phyloP scores from a whole-genome alignment of 2,797 vertebrate species.

The Sebastes aleutianus region DNA sequence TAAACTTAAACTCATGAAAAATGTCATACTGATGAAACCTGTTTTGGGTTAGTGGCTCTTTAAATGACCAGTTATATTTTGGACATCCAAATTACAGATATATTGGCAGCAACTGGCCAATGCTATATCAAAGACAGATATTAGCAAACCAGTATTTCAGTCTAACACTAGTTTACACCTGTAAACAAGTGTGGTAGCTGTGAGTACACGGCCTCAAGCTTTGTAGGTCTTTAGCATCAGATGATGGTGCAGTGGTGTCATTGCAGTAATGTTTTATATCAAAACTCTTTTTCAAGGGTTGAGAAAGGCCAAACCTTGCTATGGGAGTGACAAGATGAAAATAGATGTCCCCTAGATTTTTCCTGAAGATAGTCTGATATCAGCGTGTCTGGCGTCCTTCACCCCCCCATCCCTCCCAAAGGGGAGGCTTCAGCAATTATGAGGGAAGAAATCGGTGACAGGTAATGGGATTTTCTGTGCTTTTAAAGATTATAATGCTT shows the following conservation, averaged over 20 bases:
- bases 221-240: constrained; percentile 15
- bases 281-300: constrained; percentile 33
- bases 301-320: constrained; percentile 45
- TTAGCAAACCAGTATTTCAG: neutral
- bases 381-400: constrained; percentile 75
- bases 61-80: neutral
- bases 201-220: neutral
- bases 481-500: constrained; percentile 80
- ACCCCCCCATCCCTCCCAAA: constrained; percentile 67
- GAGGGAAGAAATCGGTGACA: constrained; percentile 74
- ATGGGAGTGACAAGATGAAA: constrained; percentile 59
- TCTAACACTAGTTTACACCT: neutral
- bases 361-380: constrained; percentile 64
- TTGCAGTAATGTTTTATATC: constrained; percentile 9
- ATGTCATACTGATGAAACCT: neutral
- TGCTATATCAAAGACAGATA: neutral
- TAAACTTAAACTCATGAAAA: neutral
- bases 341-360: constrained; percentile 75
- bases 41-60: neutral
- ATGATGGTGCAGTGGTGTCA: constrained; percentile 5
- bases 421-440: constrained; percentile 78
- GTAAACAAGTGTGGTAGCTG: neutral
- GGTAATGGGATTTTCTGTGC: constrained; percentile 80
- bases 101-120: neutral
- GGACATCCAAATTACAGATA: neutral